phyloP scores from a whole-genome alignment of 2,113 vertebrate species.

The Manacus vitellinus region DNA sequence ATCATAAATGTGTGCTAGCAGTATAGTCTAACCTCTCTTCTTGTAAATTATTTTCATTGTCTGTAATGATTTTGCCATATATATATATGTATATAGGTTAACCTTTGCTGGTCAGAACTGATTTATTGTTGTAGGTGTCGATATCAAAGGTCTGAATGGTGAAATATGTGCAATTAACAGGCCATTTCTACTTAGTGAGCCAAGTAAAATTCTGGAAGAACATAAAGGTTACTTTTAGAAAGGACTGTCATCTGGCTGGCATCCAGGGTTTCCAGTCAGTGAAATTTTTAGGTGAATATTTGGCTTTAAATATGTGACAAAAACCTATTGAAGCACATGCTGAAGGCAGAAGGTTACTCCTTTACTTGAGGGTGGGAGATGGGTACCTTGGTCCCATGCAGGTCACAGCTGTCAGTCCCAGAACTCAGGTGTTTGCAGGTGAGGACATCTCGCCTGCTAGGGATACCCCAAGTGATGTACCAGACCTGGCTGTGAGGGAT shows the following conservation, averaged over 20 bases:
- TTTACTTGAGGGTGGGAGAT: background rate
- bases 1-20: background rate
- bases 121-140: conserved; percentile 32
- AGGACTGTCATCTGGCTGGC: background rate
- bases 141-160: conserved; percentile 22
- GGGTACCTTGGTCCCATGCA: accelerated
- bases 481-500: background rate
- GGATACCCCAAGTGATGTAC: background rate
- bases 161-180: background rate
- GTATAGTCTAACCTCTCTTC: background rate
- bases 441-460: background rate
- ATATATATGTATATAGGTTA: background rate
- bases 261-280: conserved; percentile 28
- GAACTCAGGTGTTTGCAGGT: background rate
- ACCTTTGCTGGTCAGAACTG: background rate
- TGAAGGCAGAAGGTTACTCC: background rate
- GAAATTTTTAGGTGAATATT: background rate
- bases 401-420: accelerated
- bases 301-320: background rate
- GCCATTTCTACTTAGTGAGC: background rate
- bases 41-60: background rate
- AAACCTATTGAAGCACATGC: background rate
- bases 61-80: conserved; percentile 44
- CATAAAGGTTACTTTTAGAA: background rate
- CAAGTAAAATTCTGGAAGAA: conserved; percentile 29